Evolutionary conservation across 2,797 vertebrate genomes (phyloP).

Genomic region (Spondyliosoma cantharus): DNA sequence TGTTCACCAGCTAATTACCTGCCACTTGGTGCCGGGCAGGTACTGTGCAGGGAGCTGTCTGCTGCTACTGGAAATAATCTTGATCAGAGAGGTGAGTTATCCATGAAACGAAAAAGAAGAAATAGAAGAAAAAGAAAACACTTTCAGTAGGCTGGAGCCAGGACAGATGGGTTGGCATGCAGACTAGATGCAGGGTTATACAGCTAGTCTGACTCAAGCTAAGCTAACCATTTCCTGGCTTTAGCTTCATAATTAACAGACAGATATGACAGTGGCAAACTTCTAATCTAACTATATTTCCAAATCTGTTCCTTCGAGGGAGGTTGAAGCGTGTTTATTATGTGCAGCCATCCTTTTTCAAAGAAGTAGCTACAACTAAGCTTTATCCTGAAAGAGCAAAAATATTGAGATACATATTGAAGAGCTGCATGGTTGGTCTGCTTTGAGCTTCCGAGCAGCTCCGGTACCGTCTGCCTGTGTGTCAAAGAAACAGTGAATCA

Average conservation of each 20-base stretch:
- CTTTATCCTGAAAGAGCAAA: not conserved
- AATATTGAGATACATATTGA: not conserved
- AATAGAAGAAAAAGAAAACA: not conserved
- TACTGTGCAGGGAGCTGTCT: not conserved
- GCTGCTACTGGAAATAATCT: not conserved
- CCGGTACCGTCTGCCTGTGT: not conserved
- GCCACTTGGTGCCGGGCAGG: not conserved
- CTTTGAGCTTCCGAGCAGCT: constrained; percentile 11
- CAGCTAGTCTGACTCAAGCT: not conserved
- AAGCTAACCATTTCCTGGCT: not conserved
- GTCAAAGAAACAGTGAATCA: constrained; percentile 27
- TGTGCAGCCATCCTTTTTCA: not conserved
- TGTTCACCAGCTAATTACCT: not conserved
- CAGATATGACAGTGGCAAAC: not conserved
- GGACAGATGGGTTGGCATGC: not conserved
- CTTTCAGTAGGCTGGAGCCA: not conserved
- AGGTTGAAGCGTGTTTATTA: not conserved
- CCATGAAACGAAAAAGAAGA: not conserved
- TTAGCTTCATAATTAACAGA: not conserved
- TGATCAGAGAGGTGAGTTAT: not conserved
- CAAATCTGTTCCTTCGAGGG: not conserved
- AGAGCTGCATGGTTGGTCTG: not conserved
- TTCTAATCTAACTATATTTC: not conserved
- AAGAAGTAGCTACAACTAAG: not conserved
- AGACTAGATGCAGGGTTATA: not conserved